Evolutionary conservation across 2,797 vertebrate species (phyloP).

Genomic region (Danionella dracula): DNA sequence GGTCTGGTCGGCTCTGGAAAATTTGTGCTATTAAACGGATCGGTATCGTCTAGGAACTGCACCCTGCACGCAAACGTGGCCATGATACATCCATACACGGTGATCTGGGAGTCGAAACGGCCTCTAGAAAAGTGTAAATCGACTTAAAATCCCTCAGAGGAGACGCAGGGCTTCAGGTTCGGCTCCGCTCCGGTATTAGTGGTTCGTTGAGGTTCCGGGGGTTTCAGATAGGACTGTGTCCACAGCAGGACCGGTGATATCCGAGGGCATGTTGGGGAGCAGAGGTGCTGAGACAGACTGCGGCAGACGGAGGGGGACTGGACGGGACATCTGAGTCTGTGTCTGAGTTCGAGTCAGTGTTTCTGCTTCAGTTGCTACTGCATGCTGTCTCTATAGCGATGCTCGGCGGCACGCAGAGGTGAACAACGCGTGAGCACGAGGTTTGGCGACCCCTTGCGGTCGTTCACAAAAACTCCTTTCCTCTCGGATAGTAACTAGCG

Average conservation of each 20-base stretch:
- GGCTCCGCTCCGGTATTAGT: not conserved
- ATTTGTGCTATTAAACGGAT: constrained; percentile 85
- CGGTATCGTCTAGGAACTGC: constrained; percentile 84
- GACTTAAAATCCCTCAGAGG: constrained; percentile 47
- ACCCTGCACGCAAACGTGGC: constrained; percentile 79
- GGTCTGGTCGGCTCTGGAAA: constrained; percentile 83
- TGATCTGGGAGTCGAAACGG: constrained; percentile 28
- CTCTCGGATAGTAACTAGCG: too few species aligned
- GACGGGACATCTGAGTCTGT: constrained; percentile 52
- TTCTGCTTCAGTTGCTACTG: constrained; percentile 51
- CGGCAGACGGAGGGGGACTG: constrained; percentile 58
- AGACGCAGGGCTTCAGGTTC: constrained; percentile 48
- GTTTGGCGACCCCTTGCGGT: constrained; percentile 1
- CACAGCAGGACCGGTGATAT: constrained; percentile 47
- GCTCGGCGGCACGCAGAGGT: constrained; percentile 1
- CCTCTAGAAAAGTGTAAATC: constrained; percentile 54
- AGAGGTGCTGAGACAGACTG: constrained; percentile 68
- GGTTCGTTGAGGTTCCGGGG: not conserved
- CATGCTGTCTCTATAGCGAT: constrained; percentile 52
- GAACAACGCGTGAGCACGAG: not conserved
- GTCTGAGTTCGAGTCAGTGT: constrained; percentile 40
- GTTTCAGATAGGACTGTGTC: constrained; percentile 14
- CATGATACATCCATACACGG: constrained; percentile 76
- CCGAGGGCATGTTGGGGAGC: constrained; percentile 65
- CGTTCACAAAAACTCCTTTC: too few species aligned